A percentile compares a stretch with the other conserved stretches of the same genome.
Conservation (phyloP, 2,888 invertebrate genomes). For the Bibio marci region DNA sequence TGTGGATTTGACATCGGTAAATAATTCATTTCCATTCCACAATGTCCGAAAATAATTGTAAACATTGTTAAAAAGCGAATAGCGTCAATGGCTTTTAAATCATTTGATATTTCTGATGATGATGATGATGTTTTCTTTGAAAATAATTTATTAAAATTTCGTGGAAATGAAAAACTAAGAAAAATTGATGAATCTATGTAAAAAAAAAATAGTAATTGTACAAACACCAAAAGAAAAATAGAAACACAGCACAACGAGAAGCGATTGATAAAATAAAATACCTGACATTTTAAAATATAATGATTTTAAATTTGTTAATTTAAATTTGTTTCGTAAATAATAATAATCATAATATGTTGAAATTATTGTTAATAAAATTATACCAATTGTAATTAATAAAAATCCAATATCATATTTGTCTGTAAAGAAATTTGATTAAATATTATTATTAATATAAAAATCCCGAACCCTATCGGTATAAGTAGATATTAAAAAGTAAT, state of each 20-base stretch:
- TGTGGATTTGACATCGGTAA: conserved; percentile 6
- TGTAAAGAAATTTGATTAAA: not conserved
- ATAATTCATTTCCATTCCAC: conserved; percentile 3
- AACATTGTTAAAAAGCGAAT: conserved; percentile 6
- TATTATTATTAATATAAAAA: not conserved
- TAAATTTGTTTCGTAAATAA: no score
- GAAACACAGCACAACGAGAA: not conserved
- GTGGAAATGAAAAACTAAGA: conserved; percentile 5
- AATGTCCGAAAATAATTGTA: conserved; percentile 8
- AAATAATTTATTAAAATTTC: conserved; percentile 8
- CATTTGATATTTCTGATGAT: conserved; percentile 3
- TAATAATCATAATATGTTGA: conserved; percentile 6
- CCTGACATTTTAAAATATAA: not conserved
- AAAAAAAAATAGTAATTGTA: not conserved
- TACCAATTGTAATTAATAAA: not conserved
- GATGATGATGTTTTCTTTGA: not conserved
- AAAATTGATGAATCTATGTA: conserved; percentile 2
- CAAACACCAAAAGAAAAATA: not conserved
- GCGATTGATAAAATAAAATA: not conserved
- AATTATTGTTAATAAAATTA: not conserved
- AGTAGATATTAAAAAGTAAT: not conserved
- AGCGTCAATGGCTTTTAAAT: conserved; percentile 7
- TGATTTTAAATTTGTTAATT: not conserved
- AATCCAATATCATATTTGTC: not conserved
- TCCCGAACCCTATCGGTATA: no score